Base-by-base conservation (phyloP, 2,888 invertebrate species). In the Brachyptera putata region DNA sequence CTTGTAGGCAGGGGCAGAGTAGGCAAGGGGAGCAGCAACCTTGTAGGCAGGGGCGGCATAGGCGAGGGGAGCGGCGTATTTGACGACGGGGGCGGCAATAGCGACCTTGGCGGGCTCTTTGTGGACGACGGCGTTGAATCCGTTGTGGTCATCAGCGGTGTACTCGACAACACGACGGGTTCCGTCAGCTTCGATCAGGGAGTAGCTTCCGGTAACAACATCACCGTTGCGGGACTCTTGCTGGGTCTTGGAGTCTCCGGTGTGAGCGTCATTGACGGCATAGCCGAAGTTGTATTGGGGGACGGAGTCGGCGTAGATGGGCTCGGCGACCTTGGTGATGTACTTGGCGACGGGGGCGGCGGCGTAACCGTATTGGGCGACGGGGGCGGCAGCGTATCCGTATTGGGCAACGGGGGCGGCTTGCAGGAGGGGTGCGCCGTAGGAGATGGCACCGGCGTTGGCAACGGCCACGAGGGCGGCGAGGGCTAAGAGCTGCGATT, bases 261-360 rank as follows among this genome's bases (percentile, higher is more conserved):
- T 58, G 49, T 22, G 25, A 34, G 57, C 60, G 58, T 60, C 62
- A 7, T 50, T 34, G 50, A 62, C 57, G 55, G 46, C 39, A 58
- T 63, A 63, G 22, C 43, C 50, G 57, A 37, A 63, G 55, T 25
- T 30, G 63, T 63, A 63, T 21, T 46, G 56, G 16, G 58, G 61
- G 56, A 62, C 37, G 56, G 60, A 49, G 61, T 62, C 64, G 58
- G 53, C 57, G 22, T 61, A 26, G 49, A 26, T 25, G 30, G 43
- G 57, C 61, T n/a, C n/a, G n/a, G n/a, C n/a, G n/a, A n/a, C n/a
- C n/a, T n/a, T n/a, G n/a, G n/a, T n/a, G n/a, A n/a, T n/a, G 24
- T 53, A 58, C 37, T 60, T 50, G 57, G 43, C 22, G 21, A 41
- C 13, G 46, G 22, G 36, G 2, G 50, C 56, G 25, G 75, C 72